These are phyloP conservation scores for Vicugna pacos DNA, from an alignment of 2,113 vertebrate genomes.

Conservation along the genomic window DNA sequence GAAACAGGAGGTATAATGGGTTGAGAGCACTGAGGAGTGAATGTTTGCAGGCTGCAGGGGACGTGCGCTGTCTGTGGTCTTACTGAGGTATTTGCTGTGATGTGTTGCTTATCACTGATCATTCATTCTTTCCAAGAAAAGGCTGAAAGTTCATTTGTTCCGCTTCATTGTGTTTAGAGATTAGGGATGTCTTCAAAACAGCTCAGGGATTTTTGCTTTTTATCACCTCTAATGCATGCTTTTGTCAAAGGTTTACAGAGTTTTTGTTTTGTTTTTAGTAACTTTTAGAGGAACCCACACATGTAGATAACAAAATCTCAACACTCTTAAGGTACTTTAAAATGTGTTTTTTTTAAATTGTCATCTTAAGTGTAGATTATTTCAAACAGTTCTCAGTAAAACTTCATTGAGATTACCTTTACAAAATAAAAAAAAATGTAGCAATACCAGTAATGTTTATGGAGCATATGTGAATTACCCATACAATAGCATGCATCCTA, in stretches of 20 bases:
- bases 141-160: neutral
- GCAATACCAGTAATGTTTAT: neutral
- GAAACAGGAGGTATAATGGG: neutral
- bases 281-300: neutral
- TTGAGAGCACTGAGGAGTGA: neutral
- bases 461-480: neutral
- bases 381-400: neutral
- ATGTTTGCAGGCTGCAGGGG: rapidly evolving
- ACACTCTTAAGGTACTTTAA: neutral
- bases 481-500: neutral
- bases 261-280: slow-evolving; percentile 33
- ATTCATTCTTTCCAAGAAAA: slow-evolving; percentile 12
- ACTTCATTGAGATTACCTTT: slow-evolving; percentile 1
- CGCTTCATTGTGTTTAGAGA: neutral
- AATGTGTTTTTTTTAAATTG: neutral
- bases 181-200: neutral
- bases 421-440: neutral
- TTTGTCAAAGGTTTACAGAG: neutral
- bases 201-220: neutral
- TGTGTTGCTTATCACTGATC: neutral
- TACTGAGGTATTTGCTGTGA: neutral
- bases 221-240: neutral
- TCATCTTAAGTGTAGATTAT: slow-evolving; percentile 1
- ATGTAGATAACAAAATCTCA: neutral
- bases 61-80: neutral